Conservation (phyloP, 2,113 vertebrate species). For the Syrmaticus mikado region DNA sequence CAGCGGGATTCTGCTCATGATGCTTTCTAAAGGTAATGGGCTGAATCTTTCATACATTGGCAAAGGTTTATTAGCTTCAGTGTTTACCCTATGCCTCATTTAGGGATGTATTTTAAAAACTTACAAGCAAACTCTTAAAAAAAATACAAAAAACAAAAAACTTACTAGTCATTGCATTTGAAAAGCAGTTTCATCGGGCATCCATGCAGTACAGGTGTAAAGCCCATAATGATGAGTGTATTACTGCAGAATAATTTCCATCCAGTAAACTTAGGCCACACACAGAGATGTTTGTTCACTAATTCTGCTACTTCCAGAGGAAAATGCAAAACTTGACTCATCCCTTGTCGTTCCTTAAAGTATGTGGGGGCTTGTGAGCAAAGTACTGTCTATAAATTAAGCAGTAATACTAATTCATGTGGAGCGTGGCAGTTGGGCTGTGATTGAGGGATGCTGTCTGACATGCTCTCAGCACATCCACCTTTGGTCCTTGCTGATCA, state of each 20-base stretch:
- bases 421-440: neutral
- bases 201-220: constrained; percentile 16
- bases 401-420: neutral
- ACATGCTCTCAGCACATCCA: neutral
- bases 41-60: neutral
- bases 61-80: constrained; percentile 9
- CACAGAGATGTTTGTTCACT: neutral
- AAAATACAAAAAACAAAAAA: neutral
- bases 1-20: constrained; percentile 14
- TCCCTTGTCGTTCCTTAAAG: neutral
- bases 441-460: neutral
- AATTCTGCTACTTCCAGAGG: neutral
- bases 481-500: neutral
- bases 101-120: neutral
- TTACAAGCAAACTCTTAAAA: neutral
- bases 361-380: neutral
- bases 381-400: constrained; percentile 23
- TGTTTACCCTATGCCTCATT: constrained; percentile 5
- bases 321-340: neutral
- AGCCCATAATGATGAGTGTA: neutral
- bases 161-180: neutral
- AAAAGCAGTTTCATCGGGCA: neutral
- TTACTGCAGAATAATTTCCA: neutral
- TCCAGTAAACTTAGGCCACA: neutral
- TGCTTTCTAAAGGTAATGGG: constrained; percentile 33